Base-by-base conservation (phyloP, 2,888 invertebrate genomes). In the Chalcis sispes region DNA sequence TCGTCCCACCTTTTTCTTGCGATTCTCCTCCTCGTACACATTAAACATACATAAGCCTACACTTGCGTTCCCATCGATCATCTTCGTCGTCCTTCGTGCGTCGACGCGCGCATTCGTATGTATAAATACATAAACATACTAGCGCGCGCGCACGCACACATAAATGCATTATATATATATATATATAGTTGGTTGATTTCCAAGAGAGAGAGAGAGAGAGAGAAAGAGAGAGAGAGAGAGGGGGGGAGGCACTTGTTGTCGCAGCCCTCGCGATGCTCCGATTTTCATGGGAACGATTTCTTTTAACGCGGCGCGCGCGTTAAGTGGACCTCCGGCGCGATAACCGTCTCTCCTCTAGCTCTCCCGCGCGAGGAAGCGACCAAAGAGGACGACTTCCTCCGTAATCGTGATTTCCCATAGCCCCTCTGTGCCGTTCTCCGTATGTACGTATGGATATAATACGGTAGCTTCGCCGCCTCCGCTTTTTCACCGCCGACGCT, bases 201-300 rank as follows among this genome's bases (percentile, higher is more conserved):
- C n/a, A n/a, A n/a, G n/a, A n/a, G n/a, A n/a, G n/a, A n/a, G n/a
- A n/a, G n/a, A n/a, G n/a, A n/a, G n/a, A n/a, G n/a, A n/a, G n/a
- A n/a, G n/a, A n/a, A n/a, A n/a, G n/a, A n/a, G n/a, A n/a, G n/a
- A n/a, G n/a, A n/a, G n/a, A n/a, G n/a, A n/a, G n/a, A n/a, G n/a
- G n/a, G n/a, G n/a, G n/a, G n/a, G n/a, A n/a, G n/a, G 15, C 69
- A 72, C 72, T 72, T 72, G n/a, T n/a, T n/a, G 72, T 72, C 72
- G 72, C 36, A 4, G 56, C 25, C 54, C 25, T 5, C 20, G 48
- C 70, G 70, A 70, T 52, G 70, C 36, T 65, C 64, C n/a, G 72
- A 76, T 76, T 76, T 76, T 76, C 76, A 76, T 76, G 76, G 76
- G 76, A 76, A 76, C 67, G 76, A 50, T 72, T 76, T 72, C 75